Base-by-base conservation (phyloP, 2,888 invertebrate genomes). In the Atethmia centrago region DNA sequence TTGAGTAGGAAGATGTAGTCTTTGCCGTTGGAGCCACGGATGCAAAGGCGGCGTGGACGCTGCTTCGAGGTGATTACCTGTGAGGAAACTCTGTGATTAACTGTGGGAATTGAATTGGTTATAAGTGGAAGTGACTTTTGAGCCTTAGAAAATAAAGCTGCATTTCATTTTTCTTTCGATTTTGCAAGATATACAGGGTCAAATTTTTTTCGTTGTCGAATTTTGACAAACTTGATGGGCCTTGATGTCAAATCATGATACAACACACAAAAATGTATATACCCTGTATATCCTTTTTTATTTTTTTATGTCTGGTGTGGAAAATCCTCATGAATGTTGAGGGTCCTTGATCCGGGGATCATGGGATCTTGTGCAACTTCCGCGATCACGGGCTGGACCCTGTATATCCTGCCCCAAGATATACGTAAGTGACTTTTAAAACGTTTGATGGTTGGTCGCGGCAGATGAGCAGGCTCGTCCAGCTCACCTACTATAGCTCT, bases 1-100 rank as follows among this genome's bases (percentile, higher is more conserved):
- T 99, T 99, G 80, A 99, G 96, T 51, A 99, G 96, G 97, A 99
- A 99, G 98, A 99, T 99, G 95, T 99, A 99, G 92, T 99, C 99
- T 91, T 99, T 98, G 70, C 99, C 99, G 93, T 99, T 99, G 85
- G 99, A 99, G 31, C 99, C 99, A 92, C 97, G 95, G 80, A 99
- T 99, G 92, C 98, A 98, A 5, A 99, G 97, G 85, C 99, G 99
- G 51, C 99, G 97, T 0, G 99, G 99, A 5, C 99, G 97, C 94
- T 99, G 99, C 94, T 99, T 99, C 1, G 99, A 99, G 0, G 99
- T 99, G 88, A 99, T 99, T 10, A 99, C 99, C 97, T 98, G 95
- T 28, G 16, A 12, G 14, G 3, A 53, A 63, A n/a, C 9, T n/a
- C n/a, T n/a, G 99, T 99, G 88, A 99, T 99, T 10, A 99, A 99